A percentile compares a stretch with the other conserved stretches of the same genome.
These are phyloP conservation scores for Meriones unguiculatus DNA, from an alignment of 2,113 vertebrate genomes.

Conservation along the genomic window DNA sequence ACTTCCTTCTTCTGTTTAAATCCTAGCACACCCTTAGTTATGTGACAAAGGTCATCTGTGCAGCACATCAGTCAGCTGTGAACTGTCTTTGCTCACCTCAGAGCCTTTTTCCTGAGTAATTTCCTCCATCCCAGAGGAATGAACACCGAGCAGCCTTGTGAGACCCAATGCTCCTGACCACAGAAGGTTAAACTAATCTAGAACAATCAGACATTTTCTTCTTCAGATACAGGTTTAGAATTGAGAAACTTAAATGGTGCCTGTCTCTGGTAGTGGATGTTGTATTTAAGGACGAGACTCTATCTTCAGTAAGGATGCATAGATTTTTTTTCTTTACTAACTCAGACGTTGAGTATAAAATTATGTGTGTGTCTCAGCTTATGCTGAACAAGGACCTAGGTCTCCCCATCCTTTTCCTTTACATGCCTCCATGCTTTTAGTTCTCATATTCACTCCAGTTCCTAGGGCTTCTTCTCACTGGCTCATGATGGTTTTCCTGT, in stretches of 20 bases:
- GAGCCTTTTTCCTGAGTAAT: not conserved
- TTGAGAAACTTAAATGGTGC: not conserved
- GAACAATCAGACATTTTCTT: not conserved
- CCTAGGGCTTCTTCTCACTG: not conserved
- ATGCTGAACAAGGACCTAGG: not conserved
- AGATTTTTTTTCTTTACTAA: constrained; percentile 6
- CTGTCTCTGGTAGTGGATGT: not conserved
- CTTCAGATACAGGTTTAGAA: not conserved
- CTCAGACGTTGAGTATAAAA: not conserved
- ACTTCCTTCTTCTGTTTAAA: not conserved
- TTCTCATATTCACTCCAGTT: not conserved
- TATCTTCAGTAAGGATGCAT: not conserved
- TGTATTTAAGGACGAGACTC: not conserved
- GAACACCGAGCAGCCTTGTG: not conserved
- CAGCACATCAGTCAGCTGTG: not conserved
- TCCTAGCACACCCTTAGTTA: not conserved
- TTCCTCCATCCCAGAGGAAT: not conserved
- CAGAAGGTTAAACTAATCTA: not conserved
- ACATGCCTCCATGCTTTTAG: not conserved
- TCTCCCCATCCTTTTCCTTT: not conserved
- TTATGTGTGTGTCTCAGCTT: not conserved
- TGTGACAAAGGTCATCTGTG: not conserved
- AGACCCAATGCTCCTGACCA: not conserved
- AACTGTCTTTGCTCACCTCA: not conserved
- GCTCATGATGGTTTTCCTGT: not conserved